A percentile compares a stretch with the other conserved stretches of the same genome.
Conservation (phyloP, 2,888 invertebrate species). For the Cybosia mesomella region DNA sequence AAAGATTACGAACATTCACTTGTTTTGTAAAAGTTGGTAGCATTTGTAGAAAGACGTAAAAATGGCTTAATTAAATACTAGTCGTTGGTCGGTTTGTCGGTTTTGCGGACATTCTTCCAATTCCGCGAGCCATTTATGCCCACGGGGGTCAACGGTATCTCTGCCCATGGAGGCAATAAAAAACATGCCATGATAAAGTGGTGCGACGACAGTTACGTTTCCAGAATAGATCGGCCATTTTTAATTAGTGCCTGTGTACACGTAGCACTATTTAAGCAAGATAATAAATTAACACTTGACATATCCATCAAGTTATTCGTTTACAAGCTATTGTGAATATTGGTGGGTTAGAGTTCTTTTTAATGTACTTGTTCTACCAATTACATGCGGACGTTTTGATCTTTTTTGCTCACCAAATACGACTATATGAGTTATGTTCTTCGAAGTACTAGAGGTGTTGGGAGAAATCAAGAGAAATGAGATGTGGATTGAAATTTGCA, state of each 20-base stretch:
- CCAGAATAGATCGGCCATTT: conserved; percentile 47
- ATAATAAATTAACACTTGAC: conserved; percentile 67
- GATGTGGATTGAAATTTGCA: background rate
- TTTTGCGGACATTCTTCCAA: conserved; percentile 29
- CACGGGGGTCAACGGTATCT: conserved; percentile 44
- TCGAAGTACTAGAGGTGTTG: background rate
- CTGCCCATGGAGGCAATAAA: conserved; percentile 31
- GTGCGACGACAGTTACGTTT: conserved; percentile 29
- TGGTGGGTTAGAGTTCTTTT: conserved; percentile 20
- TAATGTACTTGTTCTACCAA: conserved; percentile 20
- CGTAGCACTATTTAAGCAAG: conserved; percentile 54
- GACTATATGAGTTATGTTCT: background rate
- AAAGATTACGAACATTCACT: background rate
- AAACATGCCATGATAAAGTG: conserved; percentile 43
- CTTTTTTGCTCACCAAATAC: conserved; percentile 8
- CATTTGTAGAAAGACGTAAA: background rate
- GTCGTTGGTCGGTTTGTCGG: background rate
- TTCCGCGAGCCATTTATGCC: conserved; percentile 33
- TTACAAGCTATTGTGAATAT: conserved; percentile 50
- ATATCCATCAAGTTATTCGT: conserved; percentile 60
- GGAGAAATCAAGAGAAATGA: background rate
- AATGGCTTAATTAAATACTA: conserved; percentile 3
- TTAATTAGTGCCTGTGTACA: conserved; percentile 49
- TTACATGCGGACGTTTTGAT: conserved; percentile 9
- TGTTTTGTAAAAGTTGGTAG: background rate